Base-by-base conservation (phyloP, 2,113 vertebrate genomes). In the Pterocles gutturalis region DNA sequence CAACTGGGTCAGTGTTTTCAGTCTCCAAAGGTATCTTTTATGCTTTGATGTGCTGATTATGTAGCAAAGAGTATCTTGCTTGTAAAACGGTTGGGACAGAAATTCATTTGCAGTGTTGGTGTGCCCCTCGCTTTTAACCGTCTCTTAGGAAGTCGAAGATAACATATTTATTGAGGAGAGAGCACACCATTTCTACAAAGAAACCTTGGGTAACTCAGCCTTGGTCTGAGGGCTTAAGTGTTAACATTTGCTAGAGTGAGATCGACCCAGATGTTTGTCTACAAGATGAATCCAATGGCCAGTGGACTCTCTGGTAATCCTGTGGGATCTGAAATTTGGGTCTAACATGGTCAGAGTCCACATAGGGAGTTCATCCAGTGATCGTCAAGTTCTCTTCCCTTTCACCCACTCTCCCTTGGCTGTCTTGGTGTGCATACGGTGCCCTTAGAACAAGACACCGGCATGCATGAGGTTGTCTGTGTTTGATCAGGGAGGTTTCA, bases 391-490 rank as follows among this genome's bases (percentile, higher is more conserved):
- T 75, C 53, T 55, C n/a, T 54, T 45, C 15, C 33, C 8, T 7
- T 70, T 83, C 5, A 25, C 20, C 4, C 8, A 5, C 9, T 15
- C 34, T 53, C 78, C 64, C 48, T 67, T 43, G 10, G 7, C 20
- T 87, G 20, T 54, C 6, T 24, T 22, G 18, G 25, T 0, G 0
- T 2, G 1, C 12, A 7, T 17, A 34, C 1, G 65, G 28, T 25
- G 41, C 24, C 69, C 5, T 46, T 43, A 28, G 33, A 76, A 54
- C 9, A 60, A 48, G 53, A 10, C 45, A 12, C 11, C 25, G 81
- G 20, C 26, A n/a, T 0, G 0, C 1, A 2, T 21, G 11, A 61
- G 7, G 8, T 11, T 65, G 22, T 28, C 38, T 45, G 29, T 48
- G 34, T 67, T 48, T 91, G 77, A 61, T 54, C 7, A 46, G 46